A percentile compares a stretch with the other conserved stretches of the same genome.
Conservation (phyloP, 2,113 vertebrate species). For the Misgurnus anguillicaudatus region DNA sequence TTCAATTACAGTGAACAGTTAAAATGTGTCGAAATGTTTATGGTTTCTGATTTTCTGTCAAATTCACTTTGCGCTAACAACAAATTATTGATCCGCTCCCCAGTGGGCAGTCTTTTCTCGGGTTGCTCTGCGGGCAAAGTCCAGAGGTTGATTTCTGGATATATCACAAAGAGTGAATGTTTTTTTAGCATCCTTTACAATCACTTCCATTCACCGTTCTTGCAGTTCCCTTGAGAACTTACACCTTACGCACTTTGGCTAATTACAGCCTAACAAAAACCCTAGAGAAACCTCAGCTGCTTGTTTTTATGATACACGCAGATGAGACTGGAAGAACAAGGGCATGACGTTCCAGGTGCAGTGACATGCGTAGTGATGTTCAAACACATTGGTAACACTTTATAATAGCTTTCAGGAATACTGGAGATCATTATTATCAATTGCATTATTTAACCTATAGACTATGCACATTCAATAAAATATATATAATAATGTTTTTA, state of each 20-base stretch:
- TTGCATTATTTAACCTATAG: neutral
- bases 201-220: neutral
- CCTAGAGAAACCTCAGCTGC: conserved; percentile 35
- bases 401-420: neutral
- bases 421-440: neutral
- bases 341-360: conserved; percentile 15
- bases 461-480: neutral
- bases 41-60: conserved; percentile 40
- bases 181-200: neutral
- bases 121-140: conserved; percentile 2
- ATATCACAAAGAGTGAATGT: neutral
- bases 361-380: conserved; percentile 26
- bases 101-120: neutral
- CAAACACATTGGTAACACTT: conserved; percentile 30
- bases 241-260: conserved; percentile 5
- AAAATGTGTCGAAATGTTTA: conserved; percentile 26
- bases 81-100: conserved; percentile 43
- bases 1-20: conserved; percentile 15
- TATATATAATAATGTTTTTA: neutral
- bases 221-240: neutral
- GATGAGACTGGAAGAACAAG: conserved; percentile 40
- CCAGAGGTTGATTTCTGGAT: neutral
- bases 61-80: conserved; percentile 30
- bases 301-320: conserved; percentile 39
- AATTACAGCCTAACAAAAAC: conserved; percentile 34